Evolutionary conservation across 2,797 vertebrate species (phyloP).

Genomic region (Anabas testudineus): DNA sequence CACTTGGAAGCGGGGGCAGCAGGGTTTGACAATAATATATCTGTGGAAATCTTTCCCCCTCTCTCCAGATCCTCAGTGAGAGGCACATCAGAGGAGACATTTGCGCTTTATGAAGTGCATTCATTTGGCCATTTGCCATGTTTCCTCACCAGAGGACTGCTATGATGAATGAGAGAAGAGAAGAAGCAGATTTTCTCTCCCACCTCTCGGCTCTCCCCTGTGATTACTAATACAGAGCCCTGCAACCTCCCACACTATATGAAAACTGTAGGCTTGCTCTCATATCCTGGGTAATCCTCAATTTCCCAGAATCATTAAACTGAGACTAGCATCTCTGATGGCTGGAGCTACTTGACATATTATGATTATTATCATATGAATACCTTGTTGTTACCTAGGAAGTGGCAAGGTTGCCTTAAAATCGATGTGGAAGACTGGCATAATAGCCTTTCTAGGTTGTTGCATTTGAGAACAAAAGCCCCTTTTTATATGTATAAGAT

Average conservation of each 20-base stretch:
- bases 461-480: conserved; percentile 67
- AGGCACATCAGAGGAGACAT: conserved; percentile 86
- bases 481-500: conserved; percentile 64
- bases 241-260: conserved; percentile 86
- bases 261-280: conserved; percentile 86
- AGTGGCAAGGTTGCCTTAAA: conserved; percentile 74
- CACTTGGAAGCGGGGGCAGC: conserved; percentile 83
- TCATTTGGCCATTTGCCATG: conserved; percentile 87
- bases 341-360: conserved; percentile 84
- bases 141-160: conserved; percentile 86
- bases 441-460: conserved; percentile 76
- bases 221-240: conserved; percentile 86
- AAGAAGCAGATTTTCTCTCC: conserved; percentile 87
- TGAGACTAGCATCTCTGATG: conserved; percentile 86
- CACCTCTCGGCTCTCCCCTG: conserved; percentile 85
- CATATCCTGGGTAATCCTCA: conserved; percentile 86
- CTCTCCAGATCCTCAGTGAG: conserved; percentile 82
- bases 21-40: conserved; percentile 86
- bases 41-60: conserved; percentile 83
- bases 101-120: conserved; percentile 87
- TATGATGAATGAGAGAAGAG: conserved; percentile 87
- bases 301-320: conserved; percentile 87
- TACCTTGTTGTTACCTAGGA: conserved; percentile 81
- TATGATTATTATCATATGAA: conserved; percentile 84
- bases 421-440: conserved; percentile 79